These are phyloP conservation scores for Linepithema humile DNA, from an alignment of 1,140 invertebrate species.

Conservation along the genomic window DNA sequence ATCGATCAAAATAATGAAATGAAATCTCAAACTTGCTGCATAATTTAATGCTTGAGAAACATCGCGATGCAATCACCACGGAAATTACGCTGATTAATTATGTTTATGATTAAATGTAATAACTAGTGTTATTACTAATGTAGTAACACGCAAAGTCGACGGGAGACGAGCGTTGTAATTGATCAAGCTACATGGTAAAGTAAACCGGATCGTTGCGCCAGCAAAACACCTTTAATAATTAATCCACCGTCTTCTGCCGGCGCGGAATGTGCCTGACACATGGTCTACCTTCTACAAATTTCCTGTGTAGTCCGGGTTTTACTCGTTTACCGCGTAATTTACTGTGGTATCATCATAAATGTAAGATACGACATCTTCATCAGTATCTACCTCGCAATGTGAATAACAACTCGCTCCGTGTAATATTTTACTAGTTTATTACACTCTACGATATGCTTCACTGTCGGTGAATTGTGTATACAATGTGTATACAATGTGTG, in stretches of 20 bases:
- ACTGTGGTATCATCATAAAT: conserved; percentile 28
- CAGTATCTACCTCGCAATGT: conserved; percentile 8
- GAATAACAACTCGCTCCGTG: background rate
- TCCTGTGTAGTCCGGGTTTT: conserved; percentile 29
- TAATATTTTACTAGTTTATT: background rate
- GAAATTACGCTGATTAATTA: background rate
- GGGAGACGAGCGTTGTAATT: conserved; percentile 26
- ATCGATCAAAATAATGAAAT: no score
- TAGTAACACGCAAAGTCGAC: background rate
- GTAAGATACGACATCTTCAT: conserved; percentile 27
- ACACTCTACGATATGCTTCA: background rate
- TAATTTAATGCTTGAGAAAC: background rate
- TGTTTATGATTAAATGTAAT: no score
- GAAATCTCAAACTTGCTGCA: no score
- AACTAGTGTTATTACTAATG: no score
- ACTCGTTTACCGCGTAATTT: conserved; percentile 34
- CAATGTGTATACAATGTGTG: no score
- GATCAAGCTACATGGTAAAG: conserved; percentile 5
- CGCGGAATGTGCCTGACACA: conserved; percentile 35
- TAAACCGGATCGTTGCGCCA: conserved; percentile 2
- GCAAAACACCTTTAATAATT: conserved; percentile 51
- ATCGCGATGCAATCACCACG: background rate
- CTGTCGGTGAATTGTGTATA: background rate
- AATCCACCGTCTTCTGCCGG: conserved; percentile 5
- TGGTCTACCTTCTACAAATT: conserved; percentile 46